Conservation (phyloP, 2,113 vertebrate genomes). For the Lathamus discolor region DNA sequence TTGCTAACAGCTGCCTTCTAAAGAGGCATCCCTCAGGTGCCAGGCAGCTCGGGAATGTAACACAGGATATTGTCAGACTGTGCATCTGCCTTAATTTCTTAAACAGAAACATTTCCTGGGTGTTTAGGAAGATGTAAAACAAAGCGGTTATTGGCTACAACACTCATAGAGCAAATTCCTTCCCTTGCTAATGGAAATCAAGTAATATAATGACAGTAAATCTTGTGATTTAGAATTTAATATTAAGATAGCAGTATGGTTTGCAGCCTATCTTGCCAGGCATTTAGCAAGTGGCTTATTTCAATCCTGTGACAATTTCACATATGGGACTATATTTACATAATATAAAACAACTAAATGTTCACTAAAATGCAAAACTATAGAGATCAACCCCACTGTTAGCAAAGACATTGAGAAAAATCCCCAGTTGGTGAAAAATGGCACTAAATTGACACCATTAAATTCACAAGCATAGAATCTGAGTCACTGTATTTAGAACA, state of each 20-base stretch:
- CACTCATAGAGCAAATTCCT: background rate
- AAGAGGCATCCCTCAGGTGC: background rate
- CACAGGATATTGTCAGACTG: background rate
- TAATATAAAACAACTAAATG: background rate
- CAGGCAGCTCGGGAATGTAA: background rate
- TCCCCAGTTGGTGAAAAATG: background rate
- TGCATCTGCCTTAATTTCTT: background rate
- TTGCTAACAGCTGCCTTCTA: background rate
- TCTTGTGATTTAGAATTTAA: background rate
- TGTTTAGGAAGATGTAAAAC: background rate
- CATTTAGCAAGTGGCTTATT: background rate
- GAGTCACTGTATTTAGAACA: slow-evolving; percentile 3
- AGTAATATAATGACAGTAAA: background rate
- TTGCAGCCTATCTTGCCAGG: background rate
- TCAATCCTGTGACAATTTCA: background rate
- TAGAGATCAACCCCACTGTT: background rate
- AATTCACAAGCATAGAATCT: background rate
- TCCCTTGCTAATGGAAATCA: background rate
- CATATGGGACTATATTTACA: background rate
- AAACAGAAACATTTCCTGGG: background rate
- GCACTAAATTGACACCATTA: background rate
- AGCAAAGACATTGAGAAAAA: background rate
- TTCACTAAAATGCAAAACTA: background rate
- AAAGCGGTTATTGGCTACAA: background rate
- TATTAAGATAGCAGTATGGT: background rate